Percentiles rank a stretch among this genome's conserved stretches.
phyloP scores from a whole-genome alignment of 2,797 vertebrate genomes.

The Lithobates sylvaticus region DNA sequence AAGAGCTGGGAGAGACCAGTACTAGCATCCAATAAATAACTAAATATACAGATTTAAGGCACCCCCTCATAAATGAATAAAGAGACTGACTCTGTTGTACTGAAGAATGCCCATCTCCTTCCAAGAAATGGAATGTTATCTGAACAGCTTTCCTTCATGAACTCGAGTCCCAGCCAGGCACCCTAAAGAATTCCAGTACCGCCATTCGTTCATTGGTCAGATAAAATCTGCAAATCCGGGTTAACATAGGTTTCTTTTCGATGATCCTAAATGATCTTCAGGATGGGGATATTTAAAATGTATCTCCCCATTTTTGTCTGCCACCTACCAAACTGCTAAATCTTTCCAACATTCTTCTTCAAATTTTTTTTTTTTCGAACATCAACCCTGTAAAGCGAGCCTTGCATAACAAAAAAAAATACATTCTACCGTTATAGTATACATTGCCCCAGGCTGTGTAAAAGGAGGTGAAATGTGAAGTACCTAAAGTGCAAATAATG shows the following conservation, averaged over 20 bases:
- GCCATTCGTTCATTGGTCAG: neutral
- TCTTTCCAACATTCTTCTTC: too few species aligned
- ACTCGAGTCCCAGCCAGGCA: neutral
- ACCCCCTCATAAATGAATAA: constrained; percentile 33
- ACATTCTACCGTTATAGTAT: neutral
- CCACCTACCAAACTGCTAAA: too few species aligned
- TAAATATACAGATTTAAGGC: constrained; percentile 31
- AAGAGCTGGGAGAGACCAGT: constrained; percentile 10
- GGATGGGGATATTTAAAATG: neutral
- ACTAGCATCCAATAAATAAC: constrained; percentile 27
- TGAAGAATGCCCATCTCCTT: neutral
- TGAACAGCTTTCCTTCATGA: neutral
- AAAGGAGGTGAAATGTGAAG: neutral
- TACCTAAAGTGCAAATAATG: neutral
- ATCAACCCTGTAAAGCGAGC: neutral
- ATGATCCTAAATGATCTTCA: neutral
- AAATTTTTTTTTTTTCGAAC: too few species aligned
- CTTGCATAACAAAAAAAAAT: neutral
- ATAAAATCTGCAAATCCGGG: neutral
- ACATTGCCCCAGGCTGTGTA: neutral
- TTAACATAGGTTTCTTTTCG: neutral
- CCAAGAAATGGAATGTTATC: constrained; percentile 35
- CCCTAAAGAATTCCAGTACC: neutral
- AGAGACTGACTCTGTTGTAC: neutral
- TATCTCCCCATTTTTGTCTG: neutral